Percentiles rank a stretch among this genome's conserved stretches.
phyloP scores from a whole-genome alignment of 2,888 invertebrate species.

The Clivina fossor region DNA sequence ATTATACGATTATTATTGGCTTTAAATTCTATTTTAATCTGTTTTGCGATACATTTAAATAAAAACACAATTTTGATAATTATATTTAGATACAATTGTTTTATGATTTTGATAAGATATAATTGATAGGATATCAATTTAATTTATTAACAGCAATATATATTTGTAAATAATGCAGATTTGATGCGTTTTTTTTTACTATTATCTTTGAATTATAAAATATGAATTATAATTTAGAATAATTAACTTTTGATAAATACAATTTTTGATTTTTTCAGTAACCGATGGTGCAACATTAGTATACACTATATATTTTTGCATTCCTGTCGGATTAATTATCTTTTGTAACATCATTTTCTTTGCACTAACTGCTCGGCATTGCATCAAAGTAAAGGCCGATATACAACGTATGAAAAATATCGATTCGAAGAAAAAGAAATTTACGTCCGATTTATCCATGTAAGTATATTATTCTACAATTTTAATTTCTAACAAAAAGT shows the following conservation, averaged over 20 bases:
- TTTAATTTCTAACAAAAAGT: too few relatives aligned
- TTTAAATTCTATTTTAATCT: too few relatives aligned
- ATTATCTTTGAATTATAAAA: constrained; percentile 1
- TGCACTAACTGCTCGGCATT: constrained; percentile 64
- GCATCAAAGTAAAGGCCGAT: constrained; percentile 68
- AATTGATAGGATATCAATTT: too few relatives aligned
- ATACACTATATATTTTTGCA: constrained; percentile 61
- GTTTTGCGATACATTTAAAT: too few relatives aligned
- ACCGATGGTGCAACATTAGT: neutral
- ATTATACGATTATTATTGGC: too few relatives aligned
- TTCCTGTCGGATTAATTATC: constrained; percentile 64
- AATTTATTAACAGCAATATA: neutral
- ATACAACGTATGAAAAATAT: constrained; percentile 67
- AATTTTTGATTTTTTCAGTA: neutral
- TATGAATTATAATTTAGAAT: neutral
- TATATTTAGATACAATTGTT: too few relatives aligned
- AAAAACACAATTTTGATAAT: too few relatives aligned
- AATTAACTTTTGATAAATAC: neutral
- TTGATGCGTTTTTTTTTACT: neutral
- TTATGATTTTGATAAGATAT: too few relatives aligned
- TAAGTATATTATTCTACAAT: constrained; percentile 48
- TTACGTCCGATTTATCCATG: constrained; percentile 67
- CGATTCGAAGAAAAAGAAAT: constrained; percentile 60
- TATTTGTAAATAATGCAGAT: neutral
- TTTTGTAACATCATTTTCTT: constrained; percentile 64